Conservation (phyloP, 53 echinoderm and acorn worm species). For the Apostichopus leukothele region DNA sequence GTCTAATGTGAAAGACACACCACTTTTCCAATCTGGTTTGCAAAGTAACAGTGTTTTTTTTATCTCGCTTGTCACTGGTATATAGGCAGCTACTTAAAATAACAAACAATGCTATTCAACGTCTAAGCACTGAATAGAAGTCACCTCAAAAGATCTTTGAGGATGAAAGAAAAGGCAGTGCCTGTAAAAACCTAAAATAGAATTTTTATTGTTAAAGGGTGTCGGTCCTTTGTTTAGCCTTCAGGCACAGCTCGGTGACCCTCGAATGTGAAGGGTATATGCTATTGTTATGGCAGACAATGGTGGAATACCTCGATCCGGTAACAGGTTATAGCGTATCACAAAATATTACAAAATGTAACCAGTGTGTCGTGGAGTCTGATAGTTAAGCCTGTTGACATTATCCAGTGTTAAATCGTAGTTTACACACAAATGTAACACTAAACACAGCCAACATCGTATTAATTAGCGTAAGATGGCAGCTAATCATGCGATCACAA, state of each 20-base stretch:
- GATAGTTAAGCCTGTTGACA: too few relatives aligned
- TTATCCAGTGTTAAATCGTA: too few relatives aligned
- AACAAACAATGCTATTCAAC: background rate
- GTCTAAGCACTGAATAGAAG: too few relatives aligned
- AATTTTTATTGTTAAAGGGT: background rate
- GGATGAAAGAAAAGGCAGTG: background rate
- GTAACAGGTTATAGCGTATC: too few relatives aligned
- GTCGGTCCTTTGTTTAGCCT: background rate
- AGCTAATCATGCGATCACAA: too few relatives aligned
- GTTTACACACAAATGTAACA: too few relatives aligned
- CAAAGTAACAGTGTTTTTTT: background rate
- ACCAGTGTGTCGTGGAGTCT: too few relatives aligned
- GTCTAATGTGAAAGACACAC: background rate
- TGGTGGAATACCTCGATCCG: too few relatives aligned
- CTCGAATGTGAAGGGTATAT: background rate
- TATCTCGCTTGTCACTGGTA: background rate
- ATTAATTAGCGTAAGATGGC: too few relatives aligned
- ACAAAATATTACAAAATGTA: too few relatives aligned
- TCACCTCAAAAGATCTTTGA: background rate
- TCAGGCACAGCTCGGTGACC: background rate
- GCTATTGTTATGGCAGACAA: too few relatives aligned
- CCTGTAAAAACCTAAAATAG: constrained; percentile 5
- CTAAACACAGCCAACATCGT: too few relatives aligned
- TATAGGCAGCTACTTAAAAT: background rate
- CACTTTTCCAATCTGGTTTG: background rate